A percentile compares a stretch with the other conserved stretches of the same genome.
Evolutionary conservation across 2,113 vertebrate species (phyloP).

Genomic region (Tyto alba): DNA sequence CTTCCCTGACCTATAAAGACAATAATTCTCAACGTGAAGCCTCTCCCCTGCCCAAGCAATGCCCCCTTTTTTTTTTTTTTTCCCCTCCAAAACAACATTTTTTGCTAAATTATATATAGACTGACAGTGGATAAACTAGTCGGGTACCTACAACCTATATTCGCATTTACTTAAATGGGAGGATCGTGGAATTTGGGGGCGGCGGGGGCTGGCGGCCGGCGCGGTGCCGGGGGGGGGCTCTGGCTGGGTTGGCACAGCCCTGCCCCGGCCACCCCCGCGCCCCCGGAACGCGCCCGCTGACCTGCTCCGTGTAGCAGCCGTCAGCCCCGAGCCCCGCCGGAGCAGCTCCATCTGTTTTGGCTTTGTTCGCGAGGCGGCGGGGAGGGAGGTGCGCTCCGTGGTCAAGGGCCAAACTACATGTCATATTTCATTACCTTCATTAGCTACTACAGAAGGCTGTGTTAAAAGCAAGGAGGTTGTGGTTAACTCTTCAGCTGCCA

Average conservation of each 20-base stretch:
- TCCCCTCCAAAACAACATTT: background rate
- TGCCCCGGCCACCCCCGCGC: background rate
- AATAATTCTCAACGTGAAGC: background rate
- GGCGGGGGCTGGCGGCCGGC: background rate
- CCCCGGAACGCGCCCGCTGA: slow-evolving; percentile 50
- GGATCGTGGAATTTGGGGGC: background rate
- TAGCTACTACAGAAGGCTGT: slow-evolving; percentile 75
- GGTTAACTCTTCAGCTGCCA: slow-evolving; percentile 70
- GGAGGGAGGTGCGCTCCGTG: slow-evolving; percentile 71
- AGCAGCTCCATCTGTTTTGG: slow-evolving; percentile 76
- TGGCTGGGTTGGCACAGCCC: background rate
- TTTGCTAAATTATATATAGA: background rate
- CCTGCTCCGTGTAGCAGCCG: slow-evolving; percentile 60
- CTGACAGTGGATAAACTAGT: background rate
- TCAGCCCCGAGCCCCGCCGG: slow-evolving; percentile 62
- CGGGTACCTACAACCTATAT: background rate
- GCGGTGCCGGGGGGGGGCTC: background rate
- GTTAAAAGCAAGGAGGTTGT: slow-evolving; percentile 56
- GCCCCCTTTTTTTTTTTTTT: background rate
- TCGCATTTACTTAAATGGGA: rapidly evolving
- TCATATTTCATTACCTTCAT: slow-evolving; percentile 85
- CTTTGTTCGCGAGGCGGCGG: slow-evolving; percentile 74
- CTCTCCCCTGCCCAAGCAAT: background rate
- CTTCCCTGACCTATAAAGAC: background rate
- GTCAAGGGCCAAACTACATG: slow-evolving; percentile 82